These are phyloP conservation scores for Sesamia nonagrioides DNA, from an alignment of 1,140 invertebrate species.

Conservation along the genomic window DNA sequence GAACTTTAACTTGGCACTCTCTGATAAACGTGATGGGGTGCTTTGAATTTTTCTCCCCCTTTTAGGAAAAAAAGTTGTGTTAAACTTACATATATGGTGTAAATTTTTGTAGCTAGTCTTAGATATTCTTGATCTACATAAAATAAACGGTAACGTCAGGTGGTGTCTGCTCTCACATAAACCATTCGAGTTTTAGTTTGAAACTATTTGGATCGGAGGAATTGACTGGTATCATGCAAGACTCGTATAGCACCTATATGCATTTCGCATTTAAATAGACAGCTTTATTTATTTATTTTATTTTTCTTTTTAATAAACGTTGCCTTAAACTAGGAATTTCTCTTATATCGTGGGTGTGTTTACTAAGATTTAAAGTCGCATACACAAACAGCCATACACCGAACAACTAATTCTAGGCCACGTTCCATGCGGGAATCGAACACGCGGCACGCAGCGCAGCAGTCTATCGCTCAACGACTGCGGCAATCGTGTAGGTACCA, in stretches of 20 bases:
- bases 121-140: constrained; percentile 9
- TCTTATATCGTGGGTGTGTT: no score
- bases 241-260: neutral
- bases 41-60: constrained; percentile 1
- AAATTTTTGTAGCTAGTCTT: neutral
- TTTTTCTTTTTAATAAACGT: no score
- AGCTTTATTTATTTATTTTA: no score
- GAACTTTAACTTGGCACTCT: constrained; percentile 21
- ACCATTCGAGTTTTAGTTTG: neutral
- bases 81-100: neutral
- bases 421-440: no score
- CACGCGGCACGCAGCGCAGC: no score
- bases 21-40: constrained; percentile 20
- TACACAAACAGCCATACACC: no score
- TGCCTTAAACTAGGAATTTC: no score
- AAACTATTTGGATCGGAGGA: constrained; percentile 2
- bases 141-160: neutral
- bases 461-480: no score
- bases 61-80: neutral
- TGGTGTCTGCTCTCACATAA: constrained; percentile 3
- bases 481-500: no score
- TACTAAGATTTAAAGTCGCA: no score
- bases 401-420: no score
- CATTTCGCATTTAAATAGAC: neutral
- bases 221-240: neutral